Base-by-base conservation (phyloP, 2,797 vertebrate species). In the Perodicticus potto region DNA sequence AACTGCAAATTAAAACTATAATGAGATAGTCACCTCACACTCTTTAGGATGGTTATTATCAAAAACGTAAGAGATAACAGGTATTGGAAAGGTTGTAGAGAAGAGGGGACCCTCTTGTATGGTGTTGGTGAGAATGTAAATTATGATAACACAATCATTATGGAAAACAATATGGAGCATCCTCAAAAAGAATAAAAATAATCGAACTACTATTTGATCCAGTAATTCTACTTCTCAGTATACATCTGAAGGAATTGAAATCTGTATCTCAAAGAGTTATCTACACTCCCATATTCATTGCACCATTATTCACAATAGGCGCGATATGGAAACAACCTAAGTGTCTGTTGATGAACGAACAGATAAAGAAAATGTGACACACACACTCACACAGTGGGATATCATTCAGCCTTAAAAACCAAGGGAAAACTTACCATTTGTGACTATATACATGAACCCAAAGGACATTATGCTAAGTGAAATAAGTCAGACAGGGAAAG, bases 361-460 rank as follows among this genome's bases (percentile, higher is more conserved):
- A 2, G 2, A 40, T n/a, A 88, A n/a, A 81, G 67, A 81, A 83
- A 83, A 55, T 22, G 22, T 53, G 32, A 29, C 22, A 32, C 19
- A 82, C 32, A n/a, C 22, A 23, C 25, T 65, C 32, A 34, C 16
- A 67, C 45, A 88, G 11, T 81, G 16, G 29, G 43, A 67, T 74
- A 34, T 17, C 82, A 82, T 82, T 82, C 59, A 88, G 69, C 13
- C 40, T 63, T 92, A 53, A 87, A 86, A 93, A 73, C 14, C 63
- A n/a, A 88, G 74, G 45, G 49, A 74, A 93, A 88, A 43, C 49
- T 59, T 88, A 69, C 40, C 37, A 81, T 73, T 74, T 78, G 27
- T 49, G 34, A 81, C 23, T 87, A 11, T 13, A 55, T 34, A 34
- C 49, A 67, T 55, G 80, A 57, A 53, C 4, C 34, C n/a, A 11